Percentiles rank a stretch among this genome's conserved stretches.
Evolutionary conservation across 2,113 vertebrate species (phyloP).

Genomic region (Rhynchomys soricoides): DNA sequence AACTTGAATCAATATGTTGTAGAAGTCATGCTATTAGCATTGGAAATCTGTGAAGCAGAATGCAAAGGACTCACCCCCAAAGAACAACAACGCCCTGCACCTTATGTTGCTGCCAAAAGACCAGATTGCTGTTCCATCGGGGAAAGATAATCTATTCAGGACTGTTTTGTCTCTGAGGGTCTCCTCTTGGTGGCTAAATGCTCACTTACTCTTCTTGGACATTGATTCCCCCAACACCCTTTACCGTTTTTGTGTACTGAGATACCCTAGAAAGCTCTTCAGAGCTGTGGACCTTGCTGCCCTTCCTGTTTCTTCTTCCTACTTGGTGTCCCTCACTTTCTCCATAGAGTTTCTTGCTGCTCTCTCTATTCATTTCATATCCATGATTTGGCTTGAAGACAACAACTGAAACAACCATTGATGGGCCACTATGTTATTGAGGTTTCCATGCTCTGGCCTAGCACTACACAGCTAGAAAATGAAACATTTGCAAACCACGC

Average conservation of each 20-base stretch:
- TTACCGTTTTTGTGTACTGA: neutral
- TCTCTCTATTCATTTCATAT: neutral
- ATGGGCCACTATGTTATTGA: neutral
- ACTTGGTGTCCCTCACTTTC: neutral
- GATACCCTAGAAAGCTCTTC: neutral
- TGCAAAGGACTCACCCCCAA: neutral
- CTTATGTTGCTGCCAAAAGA: neutral
- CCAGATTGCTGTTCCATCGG: neutral
- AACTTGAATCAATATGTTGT: constrained; percentile 60
- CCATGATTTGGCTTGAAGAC: neutral
- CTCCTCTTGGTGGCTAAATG: neutral
- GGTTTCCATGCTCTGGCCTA: neutral
- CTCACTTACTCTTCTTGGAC: neutral
- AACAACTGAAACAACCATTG: neutral
- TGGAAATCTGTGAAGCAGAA: constrained; percentile 44
- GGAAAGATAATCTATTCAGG: neutral
- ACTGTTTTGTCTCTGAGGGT: neutral
- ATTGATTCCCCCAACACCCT: too few relatives aligned
- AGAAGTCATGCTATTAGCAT: constrained; percentile 57
- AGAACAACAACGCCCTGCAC: neutral
- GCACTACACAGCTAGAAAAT: neutral
- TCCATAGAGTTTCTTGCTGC: neutral
- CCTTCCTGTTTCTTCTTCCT: neutral
- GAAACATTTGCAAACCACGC: neutral
- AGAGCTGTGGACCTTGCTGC: neutral